Evolutionary conservation across 2,888 invertebrate species (phyloP).

Genomic region (Gnatocerus cornutus): DNA sequence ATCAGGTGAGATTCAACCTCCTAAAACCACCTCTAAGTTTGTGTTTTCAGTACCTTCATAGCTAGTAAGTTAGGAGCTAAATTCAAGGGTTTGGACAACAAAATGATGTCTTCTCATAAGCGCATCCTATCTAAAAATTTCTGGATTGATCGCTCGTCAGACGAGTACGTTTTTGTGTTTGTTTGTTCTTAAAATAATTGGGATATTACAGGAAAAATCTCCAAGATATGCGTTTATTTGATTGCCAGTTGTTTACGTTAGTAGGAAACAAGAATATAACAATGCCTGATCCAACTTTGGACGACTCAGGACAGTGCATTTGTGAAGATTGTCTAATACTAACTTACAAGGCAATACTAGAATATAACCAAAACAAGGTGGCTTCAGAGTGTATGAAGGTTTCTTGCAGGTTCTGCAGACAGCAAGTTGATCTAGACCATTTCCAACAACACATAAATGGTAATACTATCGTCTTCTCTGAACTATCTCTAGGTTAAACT

Average conservation of each 20-base stretch:
- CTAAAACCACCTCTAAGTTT: neutral
- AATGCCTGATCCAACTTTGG: slow-evolving; percentile 63
- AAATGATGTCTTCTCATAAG: slow-evolving; percentile 61
- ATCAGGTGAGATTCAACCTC: slow-evolving; percentile 37
- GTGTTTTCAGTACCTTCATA: slow-evolving; percentile 51
- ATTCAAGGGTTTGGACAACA: slow-evolving; percentile 55
- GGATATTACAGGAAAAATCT: slow-evolving; percentile 57
- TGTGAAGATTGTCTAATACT: slow-evolving; percentile 67
- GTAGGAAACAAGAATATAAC: slow-evolving; percentile 61
- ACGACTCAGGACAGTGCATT: slow-evolving; percentile 65
- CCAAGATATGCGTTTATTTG: slow-evolving; percentile 62
- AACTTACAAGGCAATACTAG: slow-evolving; percentile 58
- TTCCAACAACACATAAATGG: slow-evolving; percentile 61
- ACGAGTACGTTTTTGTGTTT: slow-evolving; percentile 59
- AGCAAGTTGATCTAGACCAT: slow-evolving; percentile 57
- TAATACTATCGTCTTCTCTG: slow-evolving; percentile 37
- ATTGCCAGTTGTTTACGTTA: slow-evolving; percentile 64
- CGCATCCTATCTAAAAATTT: slow-evolving; percentile 65
- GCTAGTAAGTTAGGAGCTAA: slow-evolving; percentile 52
- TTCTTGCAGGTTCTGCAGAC: slow-evolving; percentile 50
- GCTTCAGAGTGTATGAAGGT: slow-evolving; percentile 38
- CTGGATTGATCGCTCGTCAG: slow-evolving; percentile 64
- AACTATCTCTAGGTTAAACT: slow-evolving; percentile 8
- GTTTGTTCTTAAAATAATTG: neutral
- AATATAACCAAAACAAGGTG: slow-evolving; percentile 39